Conservation (phyloP, 2,888 invertebrate species). For the Volucella zonaria region DNA sequence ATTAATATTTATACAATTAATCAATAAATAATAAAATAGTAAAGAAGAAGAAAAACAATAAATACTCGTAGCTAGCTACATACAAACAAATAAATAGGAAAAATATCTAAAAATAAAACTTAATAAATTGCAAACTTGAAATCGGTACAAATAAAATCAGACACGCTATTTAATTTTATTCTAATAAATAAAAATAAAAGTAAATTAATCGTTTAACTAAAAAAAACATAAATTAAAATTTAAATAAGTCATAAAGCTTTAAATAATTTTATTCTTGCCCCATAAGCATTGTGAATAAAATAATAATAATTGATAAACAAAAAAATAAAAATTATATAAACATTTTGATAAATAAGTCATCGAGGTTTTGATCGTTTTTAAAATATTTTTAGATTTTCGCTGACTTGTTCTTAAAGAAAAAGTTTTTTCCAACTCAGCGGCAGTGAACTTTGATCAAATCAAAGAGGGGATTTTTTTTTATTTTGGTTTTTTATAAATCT, state of each 20-base stretch:
- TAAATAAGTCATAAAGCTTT: conserved; percentile 61
- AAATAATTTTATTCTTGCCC: conserved; percentile 69
- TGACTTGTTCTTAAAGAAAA: background rate
- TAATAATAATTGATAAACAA: conserved; percentile 5
- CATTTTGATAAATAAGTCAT: conserved; percentile 50
- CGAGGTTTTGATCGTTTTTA: conserved; percentile 1
- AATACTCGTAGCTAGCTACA: conserved; percentile 63
- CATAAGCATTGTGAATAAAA: conserved; percentile 56
- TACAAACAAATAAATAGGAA: conserved; percentile 25
- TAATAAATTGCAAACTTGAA: conserved; percentile 70
- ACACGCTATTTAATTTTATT: conserved; percentile 12
- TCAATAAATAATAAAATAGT: conserved; percentile 3
- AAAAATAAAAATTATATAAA: conserved; percentile 21
- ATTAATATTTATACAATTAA: conserved; percentile 48
- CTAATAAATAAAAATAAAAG: conserved; percentile 22
- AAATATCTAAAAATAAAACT: conserved; percentile 22
- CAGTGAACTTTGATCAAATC: too few species aligned
- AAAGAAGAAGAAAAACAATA: conserved; percentile 43
- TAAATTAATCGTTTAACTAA: conserved; percentile 37
- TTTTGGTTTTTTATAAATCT: too few species aligned
- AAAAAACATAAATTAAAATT: conserved; percentile 54
- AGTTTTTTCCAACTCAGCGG: too few species aligned
- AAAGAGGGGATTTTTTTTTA: too few species aligned
- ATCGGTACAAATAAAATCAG: conserved; percentile 68
- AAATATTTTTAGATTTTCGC: background rate